These are phyloP conservation scores for Cavia aperea DNA, from an alignment of 2,113 vertebrate genomes.

Conservation along the genomic window DNA sequence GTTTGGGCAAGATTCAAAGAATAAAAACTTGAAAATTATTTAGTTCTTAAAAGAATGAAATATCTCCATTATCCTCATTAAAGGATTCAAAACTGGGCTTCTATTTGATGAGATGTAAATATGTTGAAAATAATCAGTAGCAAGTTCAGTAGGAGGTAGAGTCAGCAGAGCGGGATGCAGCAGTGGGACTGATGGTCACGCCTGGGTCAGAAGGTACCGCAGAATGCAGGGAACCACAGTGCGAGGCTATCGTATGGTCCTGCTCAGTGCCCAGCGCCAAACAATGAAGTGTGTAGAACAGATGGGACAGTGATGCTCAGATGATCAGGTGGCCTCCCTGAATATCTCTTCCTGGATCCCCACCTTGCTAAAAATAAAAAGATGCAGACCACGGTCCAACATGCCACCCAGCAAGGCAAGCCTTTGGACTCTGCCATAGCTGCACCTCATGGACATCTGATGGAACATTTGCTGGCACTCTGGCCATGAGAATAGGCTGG, in stretches of 20 bases:
- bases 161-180: not conserved
- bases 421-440: not conserved
- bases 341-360: not conserved
- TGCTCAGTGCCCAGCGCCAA: not conserved
- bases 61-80: conserved; percentile 54
- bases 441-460: not conserved
- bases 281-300: not conserved
- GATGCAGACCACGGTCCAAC: no score
- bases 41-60: conserved; percentile 37
- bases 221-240: not conserved
- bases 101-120: conserved; percentile 48
- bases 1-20: conserved; percentile 39
- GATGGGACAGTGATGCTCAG: conserved; percentile 29
- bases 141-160: not conserved
- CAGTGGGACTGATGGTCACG: not conserved
- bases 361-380: not conserved
- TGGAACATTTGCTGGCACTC: not conserved
- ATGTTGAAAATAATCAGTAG: not conserved
- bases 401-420: not conserved
- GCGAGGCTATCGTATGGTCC: not conserved
- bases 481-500: not conserved
- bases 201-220: conserved; percentile 1
- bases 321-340: not conserved
- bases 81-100: conserved; percentile 41
- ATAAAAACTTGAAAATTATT: conserved; percentile 45